A percentile compares a stretch with the other conserved stretches of the same genome.
phyloP scores from a whole-genome alignment of 2,113 vertebrate genomes.

The Epinephelus cyanopodus region DNA sequence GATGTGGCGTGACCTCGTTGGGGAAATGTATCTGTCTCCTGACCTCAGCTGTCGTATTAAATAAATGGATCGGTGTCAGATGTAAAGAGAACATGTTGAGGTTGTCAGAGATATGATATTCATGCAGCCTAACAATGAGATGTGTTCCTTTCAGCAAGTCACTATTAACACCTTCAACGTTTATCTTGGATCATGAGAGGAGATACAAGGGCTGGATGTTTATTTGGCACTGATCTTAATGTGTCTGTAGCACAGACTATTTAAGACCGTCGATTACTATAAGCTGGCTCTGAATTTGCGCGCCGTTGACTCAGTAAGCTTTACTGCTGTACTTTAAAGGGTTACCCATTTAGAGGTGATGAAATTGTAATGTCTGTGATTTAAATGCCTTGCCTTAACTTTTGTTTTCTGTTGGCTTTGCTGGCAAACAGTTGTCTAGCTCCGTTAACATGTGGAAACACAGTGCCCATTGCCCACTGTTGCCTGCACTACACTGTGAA shows the following conservation, averaged over 20 bases:
- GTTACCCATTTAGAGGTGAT: too few species aligned
- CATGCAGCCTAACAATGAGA: neutral
- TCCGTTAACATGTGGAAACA: too few species aligned
- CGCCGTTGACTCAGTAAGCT: too few species aligned
- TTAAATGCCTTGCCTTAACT: too few species aligned
- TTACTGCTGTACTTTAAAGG: too few species aligned
- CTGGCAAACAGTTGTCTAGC: too few species aligned
- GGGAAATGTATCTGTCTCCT: slow-evolving; percentile 34
- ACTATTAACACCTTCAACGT: neutral
- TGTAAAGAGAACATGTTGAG: slow-evolving; percentile 20
- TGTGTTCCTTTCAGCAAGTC: neutral
- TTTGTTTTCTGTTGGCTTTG: too few species aligned
- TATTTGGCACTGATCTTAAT: neutral
- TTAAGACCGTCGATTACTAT: too few species aligned
- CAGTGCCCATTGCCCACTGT: too few species aligned
- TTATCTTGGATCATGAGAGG: neutral
- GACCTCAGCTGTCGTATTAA: slow-evolving; percentile 44
- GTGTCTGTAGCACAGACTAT: neutral
- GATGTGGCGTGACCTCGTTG: slow-evolving; percentile 29
- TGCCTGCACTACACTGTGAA: too few species aligned
- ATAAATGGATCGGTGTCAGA: slow-evolving; percentile 30
- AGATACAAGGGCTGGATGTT: neutral
- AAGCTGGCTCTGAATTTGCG: too few species aligned
- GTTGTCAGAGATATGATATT: neutral
- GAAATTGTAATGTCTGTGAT: too few species aligned